These are phyloP conservation scores for Ctenicera cuprea DNA, from an alignment of 2,888 invertebrate genomes.

Conservation along the genomic window DNA sequence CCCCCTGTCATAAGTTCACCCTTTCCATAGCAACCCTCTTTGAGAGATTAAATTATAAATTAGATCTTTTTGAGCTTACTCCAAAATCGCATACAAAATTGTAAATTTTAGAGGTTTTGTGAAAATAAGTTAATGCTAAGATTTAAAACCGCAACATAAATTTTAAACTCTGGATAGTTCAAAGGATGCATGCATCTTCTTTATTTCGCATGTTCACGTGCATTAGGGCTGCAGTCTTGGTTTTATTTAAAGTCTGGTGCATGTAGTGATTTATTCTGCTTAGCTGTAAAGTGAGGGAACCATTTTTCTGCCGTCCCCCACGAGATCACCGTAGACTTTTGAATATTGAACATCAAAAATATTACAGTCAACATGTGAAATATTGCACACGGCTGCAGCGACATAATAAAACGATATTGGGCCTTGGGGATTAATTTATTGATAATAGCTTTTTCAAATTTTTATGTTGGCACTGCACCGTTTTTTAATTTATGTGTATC, in stretches of 20 bases:
- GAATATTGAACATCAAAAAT: constrained; percentile 60
- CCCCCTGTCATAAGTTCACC: constrained; percentile 5
- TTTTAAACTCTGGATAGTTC: not conserved
- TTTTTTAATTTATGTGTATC: constrained; percentile 35
- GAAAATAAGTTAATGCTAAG: not conserved
- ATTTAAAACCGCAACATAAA: not conserved
- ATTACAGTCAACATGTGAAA: constrained; percentile 37
- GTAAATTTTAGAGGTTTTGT: too few relatives aligned
- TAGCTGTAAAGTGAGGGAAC: constrained; percentile 59
- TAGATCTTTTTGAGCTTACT: too few relatives aligned
- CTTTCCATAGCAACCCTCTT: constrained; percentile 12
- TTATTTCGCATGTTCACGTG: constrained; percentile 18
- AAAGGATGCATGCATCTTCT: constrained; percentile 18
- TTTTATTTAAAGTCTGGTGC: constrained; percentile 60
- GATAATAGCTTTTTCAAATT: constrained; percentile 45
- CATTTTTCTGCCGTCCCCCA: constrained; percentile 58
- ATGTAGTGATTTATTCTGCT: constrained; percentile 61
- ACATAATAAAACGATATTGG: constrained; percentile 41
- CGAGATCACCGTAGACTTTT: constrained; percentile 55
- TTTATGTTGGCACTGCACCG: constrained; percentile 41
- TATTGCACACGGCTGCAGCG: constrained; percentile 39
- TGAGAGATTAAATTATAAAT: not conserved
- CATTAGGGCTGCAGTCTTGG: constrained; percentile 24
- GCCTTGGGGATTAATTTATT: constrained; percentile 48
- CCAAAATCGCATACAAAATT: too few relatives aligned